Percentiles rank a stretch among this genome's conserved stretches.
Evolutionary conservation across 2,113 vertebrate genomes (phyloP).

Genomic region (Pseudorhombus dupliciocellatus): DNA sequence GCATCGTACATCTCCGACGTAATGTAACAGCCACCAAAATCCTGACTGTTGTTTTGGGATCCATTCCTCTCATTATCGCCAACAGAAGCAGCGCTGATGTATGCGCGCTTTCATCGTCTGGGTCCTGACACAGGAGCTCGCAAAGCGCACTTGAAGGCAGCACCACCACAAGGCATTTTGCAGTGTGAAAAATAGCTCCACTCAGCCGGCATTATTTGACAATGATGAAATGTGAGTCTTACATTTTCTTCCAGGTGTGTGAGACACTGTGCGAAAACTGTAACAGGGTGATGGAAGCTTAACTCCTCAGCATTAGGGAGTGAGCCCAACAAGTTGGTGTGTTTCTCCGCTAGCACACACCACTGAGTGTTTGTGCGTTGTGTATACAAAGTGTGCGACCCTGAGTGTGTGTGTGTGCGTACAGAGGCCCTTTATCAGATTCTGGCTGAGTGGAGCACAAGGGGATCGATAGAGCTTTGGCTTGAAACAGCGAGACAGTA

Average conservation of each 20-base stretch:
- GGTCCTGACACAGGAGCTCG: constrained; percentile 39
- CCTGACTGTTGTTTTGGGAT: constrained; percentile 33
- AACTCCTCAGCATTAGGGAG: constrained; percentile 58
- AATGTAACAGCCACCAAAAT: constrained; percentile 27
- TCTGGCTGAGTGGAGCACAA: constrained; percentile 71
- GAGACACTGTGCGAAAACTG: constrained; percentile 60
- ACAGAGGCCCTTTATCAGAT: constrained; percentile 78
- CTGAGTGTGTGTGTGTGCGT: constrained; percentile 18
- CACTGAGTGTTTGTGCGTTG: constrained; percentile 29
- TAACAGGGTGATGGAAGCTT: constrained; percentile 62
- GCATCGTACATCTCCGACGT: constrained; percentile 14
- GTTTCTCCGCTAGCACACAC: constrained; percentile 58
- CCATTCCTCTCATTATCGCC: constrained; percentile 24
- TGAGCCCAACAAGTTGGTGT: constrained; percentile 45
- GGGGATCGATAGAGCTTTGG: constrained; percentile 82
- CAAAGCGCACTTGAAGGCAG: constrained; percentile 55
- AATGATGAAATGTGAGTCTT: constrained; percentile 74
- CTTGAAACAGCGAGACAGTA: constrained; percentile 78
- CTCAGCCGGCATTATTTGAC: constrained; percentile 70
- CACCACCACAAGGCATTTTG: constrained; percentile 65
- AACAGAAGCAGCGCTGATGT: constrained; percentile 43
- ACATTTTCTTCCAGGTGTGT: constrained; percentile 71
- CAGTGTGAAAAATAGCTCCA: constrained; percentile 65
- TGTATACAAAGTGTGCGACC: neutral
- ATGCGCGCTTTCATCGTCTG: constrained; percentile 33